These are phyloP conservation scores for Ammodytes marinus DNA, from an alignment of 2,113 vertebrate genomes.

Conservation along the genomic window DNA sequence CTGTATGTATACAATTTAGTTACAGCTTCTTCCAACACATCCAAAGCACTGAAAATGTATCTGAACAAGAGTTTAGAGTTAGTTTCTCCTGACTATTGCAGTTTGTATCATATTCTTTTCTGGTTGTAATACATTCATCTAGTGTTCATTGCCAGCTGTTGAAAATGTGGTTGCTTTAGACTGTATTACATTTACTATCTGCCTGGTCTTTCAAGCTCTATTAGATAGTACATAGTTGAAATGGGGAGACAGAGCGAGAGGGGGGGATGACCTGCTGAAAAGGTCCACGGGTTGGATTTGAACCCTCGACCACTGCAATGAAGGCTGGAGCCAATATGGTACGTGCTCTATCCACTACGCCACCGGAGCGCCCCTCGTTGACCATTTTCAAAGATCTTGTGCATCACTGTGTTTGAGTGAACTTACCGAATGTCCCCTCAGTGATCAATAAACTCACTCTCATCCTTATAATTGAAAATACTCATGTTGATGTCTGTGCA, in stretches of 20 bases:
- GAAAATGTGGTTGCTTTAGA: constrained; percentile 1
- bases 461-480: neutral
- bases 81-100: neutral
- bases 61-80: neutral
- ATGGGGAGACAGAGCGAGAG: no score
- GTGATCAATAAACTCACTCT: neutral
- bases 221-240: no score
- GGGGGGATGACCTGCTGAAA: no score
- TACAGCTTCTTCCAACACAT: neutral
- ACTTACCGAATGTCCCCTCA: neutral
- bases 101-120: constrained; percentile 3
- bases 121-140: constrained; percentile 7
- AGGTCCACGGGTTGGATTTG: no score
- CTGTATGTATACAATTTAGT: constrained; percentile 3
- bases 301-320: no score
- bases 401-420: neutral
- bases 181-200: constrained; percentile 10
- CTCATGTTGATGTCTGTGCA: neutral
- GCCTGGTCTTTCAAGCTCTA: neutral
- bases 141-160: constrained; percentile 2
- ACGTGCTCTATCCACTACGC: no score
- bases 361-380: no score
- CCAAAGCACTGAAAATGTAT: neutral
- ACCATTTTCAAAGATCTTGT: neutral
- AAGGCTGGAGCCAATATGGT: no score